Evolutionary conservation across 2,113 vertebrate genomes (phyloP).

Genomic region (Chaetodon trifascialis): DNA sequence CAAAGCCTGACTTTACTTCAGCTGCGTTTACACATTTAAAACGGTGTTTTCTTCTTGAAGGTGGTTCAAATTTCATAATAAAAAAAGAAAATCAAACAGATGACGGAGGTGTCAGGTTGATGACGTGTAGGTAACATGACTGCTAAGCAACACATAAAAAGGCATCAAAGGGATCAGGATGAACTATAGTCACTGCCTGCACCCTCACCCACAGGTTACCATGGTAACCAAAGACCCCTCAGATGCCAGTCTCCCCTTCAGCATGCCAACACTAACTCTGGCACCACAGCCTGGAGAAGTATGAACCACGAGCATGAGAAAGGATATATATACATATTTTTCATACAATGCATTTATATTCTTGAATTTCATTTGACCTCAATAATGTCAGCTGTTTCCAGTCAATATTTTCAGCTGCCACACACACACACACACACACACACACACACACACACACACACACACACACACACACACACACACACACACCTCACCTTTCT

Average conservation of each 20-base stretch:
- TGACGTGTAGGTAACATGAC: background rate
- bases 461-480: background rate
- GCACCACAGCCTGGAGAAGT: background rate
- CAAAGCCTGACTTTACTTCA: background rate
- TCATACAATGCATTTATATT: too few species aligned
- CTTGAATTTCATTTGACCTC: background rate
- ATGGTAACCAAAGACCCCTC: background rate
- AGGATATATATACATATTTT: too few species aligned
- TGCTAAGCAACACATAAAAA: conserved; percentile 1
- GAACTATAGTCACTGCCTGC: background rate
- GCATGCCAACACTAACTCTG: background rate
- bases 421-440: background rate
- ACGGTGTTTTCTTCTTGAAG: background rate
- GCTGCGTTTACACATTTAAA: background rate
- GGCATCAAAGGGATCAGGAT: background rate
- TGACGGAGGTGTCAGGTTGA: background rate
- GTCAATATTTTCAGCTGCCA: background rate
- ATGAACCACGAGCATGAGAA: too few species aligned
- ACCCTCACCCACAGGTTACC: background rate
- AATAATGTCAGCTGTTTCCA: background rate
- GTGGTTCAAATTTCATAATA: background rate
- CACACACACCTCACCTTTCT: conserved; percentile 89
- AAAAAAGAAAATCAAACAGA: background rate
- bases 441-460: background rate
- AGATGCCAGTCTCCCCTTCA: background rate